These are phyloP conservation scores for Oophaga pumilio DNA, from an alignment of 2,113 vertebrate species.

Conservation along the genomic window DNA sequence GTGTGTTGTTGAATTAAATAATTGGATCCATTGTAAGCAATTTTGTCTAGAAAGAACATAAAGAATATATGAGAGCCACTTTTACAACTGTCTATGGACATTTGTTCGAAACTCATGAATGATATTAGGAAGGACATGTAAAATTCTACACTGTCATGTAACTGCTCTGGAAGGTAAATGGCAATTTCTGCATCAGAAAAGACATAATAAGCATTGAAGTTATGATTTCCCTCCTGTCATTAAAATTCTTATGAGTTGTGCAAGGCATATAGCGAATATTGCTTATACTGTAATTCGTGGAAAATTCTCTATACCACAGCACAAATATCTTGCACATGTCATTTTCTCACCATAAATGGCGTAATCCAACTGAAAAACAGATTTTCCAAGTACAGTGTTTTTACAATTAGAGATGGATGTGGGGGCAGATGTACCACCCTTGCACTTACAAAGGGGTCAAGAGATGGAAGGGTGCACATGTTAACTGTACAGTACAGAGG, in stretches of 20 bases:
- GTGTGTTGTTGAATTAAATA: constrained; percentile 11
- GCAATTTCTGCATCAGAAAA: neutral
- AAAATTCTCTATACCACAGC: no score
- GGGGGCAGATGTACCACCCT: no score
- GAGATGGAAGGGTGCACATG: no score
- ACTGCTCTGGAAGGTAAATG: neutral
- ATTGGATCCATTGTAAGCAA: neutral
- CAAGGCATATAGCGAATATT: no score
- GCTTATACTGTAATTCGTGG: no score
- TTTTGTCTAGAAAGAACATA: neutral
- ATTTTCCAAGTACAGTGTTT: no score
- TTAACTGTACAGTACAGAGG: no score
- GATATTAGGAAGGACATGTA: neutral
- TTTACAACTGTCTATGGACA: neutral
- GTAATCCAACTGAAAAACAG: no score
- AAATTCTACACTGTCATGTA: neutral
- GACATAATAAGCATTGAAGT: neutral
- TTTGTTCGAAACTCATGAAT: neutral
- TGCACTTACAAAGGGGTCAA: no score
- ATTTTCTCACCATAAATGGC: no score
- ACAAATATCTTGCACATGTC: no score
- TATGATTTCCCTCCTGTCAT: neutral
- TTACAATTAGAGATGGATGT: no score
- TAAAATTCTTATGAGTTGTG: neutral
- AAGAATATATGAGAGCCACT: neutral